A percentile compares a stretch with the other conserved stretches of the same genome.
These are phyloP conservation scores for Acanthoscelides obtectus DNA, from an alignment of 2,888 invertebrate genomes.

Conservation along the genomic window DNA sequence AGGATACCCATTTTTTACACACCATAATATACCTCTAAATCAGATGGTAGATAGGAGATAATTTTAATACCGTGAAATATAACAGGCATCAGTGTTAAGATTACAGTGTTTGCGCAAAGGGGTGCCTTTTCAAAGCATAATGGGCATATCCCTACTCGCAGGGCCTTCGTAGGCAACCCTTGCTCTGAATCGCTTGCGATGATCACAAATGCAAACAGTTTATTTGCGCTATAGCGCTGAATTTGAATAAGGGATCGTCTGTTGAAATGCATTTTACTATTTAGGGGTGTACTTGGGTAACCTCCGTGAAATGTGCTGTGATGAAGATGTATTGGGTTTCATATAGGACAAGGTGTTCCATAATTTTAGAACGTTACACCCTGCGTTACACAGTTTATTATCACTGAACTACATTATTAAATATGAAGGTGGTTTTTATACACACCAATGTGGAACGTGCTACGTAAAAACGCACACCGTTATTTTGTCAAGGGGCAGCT, in stretches of 20 bases:
- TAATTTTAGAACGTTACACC: too few relatives aligned
- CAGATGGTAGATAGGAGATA: constrained; percentile 22
- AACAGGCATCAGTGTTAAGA: constrained; percentile 23
- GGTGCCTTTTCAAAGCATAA: constrained; percentile 1
- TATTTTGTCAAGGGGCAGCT: too few relatives aligned
- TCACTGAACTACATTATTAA: too few relatives aligned
- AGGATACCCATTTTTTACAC: background rate
- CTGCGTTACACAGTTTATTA: too few relatives aligned
- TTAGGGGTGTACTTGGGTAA: background rate
- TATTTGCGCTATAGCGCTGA: constrained; percentile 17
- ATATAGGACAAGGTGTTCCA: too few relatives aligned
- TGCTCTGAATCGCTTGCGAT: constrained; percentile 26
- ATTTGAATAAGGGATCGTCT: constrained; percentile 25
- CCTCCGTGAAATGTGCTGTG: background rate
- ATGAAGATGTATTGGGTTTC: background rate
- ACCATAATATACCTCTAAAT: constrained; percentile 2
- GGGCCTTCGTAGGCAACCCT: constrained; percentile 15
- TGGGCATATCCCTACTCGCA: background rate
- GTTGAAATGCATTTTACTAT: constrained; percentile 10
- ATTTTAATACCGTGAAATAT: constrained; percentile 34
- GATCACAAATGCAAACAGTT: constrained; percentile 28
- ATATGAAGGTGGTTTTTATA: too few relatives aligned
- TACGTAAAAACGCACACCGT: too few relatives aligned
- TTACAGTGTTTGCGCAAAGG: constrained; percentile 27
- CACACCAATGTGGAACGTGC: too few relatives aligned